A percentile compares a stretch with the other conserved stretches of the same genome.
These are phyloP conservation scores for Epistrophe eligans DNA, from an alignment of 2,888 invertebrate genomes.

Conservation along the genomic window DNA sequence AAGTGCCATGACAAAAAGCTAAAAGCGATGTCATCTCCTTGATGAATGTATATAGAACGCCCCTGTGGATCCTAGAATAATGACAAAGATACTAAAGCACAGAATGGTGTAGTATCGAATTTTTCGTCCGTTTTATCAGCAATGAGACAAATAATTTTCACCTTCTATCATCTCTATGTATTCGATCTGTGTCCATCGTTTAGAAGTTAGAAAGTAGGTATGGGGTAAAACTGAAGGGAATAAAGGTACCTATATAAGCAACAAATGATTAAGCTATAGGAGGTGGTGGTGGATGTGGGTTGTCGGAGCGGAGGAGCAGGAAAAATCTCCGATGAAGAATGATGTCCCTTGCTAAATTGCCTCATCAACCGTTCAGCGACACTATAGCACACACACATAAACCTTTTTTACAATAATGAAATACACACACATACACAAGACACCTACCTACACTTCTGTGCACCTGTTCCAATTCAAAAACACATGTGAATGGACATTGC, in stretches of 20 bases:
- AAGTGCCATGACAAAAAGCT: conserved; percentile 16
- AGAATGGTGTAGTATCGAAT: conserved; percentile 13
- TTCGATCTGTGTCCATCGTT: not conserved
- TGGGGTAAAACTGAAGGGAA: not conserved
- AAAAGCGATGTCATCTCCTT: conserved; percentile 42
- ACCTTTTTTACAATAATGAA: not conserved
- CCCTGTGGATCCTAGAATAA: not conserved
- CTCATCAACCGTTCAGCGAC: conserved; percentile 53
- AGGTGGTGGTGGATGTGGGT: not conserved
- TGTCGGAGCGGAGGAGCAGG: conserved; percentile 12
- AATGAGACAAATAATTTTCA: conserved; percentile 13
- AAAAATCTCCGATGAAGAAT: conserved; percentile 55
- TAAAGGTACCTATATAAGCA: conserved; percentile 28
- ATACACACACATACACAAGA: not conserved
- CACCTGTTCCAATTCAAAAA: conserved; percentile 16
- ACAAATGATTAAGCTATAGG: conserved; percentile 53
- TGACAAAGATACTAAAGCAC: not conserved
- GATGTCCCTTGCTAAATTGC: conserved; percentile 50
- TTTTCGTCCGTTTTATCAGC: conserved; percentile 15
- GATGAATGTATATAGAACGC: conserved; percentile 27
- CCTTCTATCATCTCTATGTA: not conserved
- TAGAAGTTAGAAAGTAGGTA: not conserved
- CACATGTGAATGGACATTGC: conserved; percentile 39
- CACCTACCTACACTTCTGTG: no score
- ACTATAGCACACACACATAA: conserved; percentile 1